phyloP scores from a whole-genome alignment of 2,797 vertebrate species.

The Hirundo rustica region DNA sequence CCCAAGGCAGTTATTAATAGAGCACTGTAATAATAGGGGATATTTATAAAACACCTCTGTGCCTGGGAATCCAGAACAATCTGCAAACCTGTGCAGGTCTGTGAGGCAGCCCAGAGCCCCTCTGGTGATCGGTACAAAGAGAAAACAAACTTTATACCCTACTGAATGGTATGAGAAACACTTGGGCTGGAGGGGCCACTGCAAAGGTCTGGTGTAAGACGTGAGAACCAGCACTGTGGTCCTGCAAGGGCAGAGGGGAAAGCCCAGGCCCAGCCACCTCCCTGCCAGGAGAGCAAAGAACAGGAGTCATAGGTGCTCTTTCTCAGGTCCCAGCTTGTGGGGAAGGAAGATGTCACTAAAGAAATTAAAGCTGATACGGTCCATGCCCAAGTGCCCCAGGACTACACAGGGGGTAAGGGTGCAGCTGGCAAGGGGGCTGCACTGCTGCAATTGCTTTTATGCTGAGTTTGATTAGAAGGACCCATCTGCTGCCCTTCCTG shows the following conservation, averaged over 20 bases:
- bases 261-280: background rate
- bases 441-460: background rate
- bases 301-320: background rate
- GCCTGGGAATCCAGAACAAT: constrained; percentile 26
- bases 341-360: background rate
- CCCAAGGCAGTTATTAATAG: constrained; percentile 62
- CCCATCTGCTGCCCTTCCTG: background rate
- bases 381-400: background rate
- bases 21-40: constrained; percentile 12
- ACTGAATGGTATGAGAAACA: background rate
- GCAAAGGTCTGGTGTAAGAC: background rate
- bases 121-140: background rate
- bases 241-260: background rate
- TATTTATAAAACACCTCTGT: constrained; percentile 57
- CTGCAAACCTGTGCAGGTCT: constrained; percentile 22
- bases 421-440: background rate
- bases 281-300: background rate
- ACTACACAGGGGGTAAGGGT: rapidly evolving
- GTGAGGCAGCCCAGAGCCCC: background rate
- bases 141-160: background rate
- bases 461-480: background rate
- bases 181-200: background rate
- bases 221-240: background rate
- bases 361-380: background rate
- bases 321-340: background rate